Evolutionary conservation across 2,888 invertebrate genomes (phyloP).

Genomic region (Dorcus parallelipipedus): DNA sequence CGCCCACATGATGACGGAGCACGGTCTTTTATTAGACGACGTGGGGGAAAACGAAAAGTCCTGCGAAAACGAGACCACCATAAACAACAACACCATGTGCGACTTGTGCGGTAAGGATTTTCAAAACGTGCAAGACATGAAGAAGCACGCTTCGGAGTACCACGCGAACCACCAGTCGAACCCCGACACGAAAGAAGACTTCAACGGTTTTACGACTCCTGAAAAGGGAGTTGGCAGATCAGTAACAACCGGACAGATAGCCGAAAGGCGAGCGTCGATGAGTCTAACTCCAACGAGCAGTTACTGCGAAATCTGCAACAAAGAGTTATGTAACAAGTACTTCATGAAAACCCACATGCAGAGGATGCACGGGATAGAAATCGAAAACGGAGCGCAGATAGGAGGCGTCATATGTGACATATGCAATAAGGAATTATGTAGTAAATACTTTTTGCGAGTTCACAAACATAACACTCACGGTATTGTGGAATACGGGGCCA

Average conservation of each 20-base stretch:
- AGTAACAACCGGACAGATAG: conserved; percentile 31
- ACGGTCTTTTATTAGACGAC: conserved; percentile 56
- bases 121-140: conserved; percentile 60
- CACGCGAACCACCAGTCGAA: conserved; percentile 51
- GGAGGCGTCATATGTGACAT: conserved; percentile 95
- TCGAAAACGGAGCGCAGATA: conserved; percentile 87
- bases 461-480: conserved; percentile 99
- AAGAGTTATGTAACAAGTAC: conserved; percentile 98
- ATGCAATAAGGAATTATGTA: conserved; percentile 97
- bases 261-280: conserved; percentile 58
- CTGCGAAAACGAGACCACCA: conserved; percentile 39
- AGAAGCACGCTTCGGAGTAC: conserved; percentile 66
- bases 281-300: conserved; percentile 73
- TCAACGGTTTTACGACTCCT: conserved; percentile 48
- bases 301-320: conserved; percentile 97
- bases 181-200: conserved; percentile 36
- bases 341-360: conserved; percentile 99
- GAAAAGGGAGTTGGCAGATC: conserved; percentile 47
- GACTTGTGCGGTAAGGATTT: conserved; percentile 49
- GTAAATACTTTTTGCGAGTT: conserved; percentile 94
- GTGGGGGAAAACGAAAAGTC: conserved; percentile 42
- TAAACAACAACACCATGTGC: conserved; percentile 44
- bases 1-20: conserved; percentile 66
- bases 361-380: conserved; percentile 95
- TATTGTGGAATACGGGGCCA: conserved; percentile 76